Base-by-base conservation (phyloP, 2,797 vertebrate species). In the Alosa sapidissima region DNA sequence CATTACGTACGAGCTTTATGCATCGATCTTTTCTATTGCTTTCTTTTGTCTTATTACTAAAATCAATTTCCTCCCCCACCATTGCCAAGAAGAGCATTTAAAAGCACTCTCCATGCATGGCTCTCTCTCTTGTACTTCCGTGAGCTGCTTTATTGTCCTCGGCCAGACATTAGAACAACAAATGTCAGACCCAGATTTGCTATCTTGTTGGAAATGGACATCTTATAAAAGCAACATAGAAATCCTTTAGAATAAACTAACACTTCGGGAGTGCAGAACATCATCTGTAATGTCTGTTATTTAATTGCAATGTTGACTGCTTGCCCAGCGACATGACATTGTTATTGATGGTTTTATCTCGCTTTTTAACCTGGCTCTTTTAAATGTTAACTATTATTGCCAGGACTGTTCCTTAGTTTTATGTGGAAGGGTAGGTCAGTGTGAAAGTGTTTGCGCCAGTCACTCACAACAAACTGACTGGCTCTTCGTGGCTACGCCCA, bases 1-100 rank as follows among this genome's bases (percentile, higher is more conserved):
- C 90, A 85, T 90, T 87, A 87, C 75, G 86, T 88, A 89, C 87
- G 36, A 83, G 91, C 90, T 92, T 90, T 89, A 90, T 85, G 89
- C 90, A 91, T 91, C 89, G 87, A 93, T 93, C 91, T 92, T 88
- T 84, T 87, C 90, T 88, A 91, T 89, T 89, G 89, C 90, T 92
- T 93, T 90, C 89, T 92, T 75, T 90, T 92, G 90, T 92, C 91
- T 92, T 91, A 91, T 91, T 89, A 89, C 90, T 89, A 88, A 90
- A 91, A 93, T 92, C 91, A 89, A 91, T 92, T 92, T 91, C 90
- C 88, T 87, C 86, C 89, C 86, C 90, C 83, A 86, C 90, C 86
- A 91, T 92, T 91, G 89, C 90, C 87, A 89, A 84, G 89, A 90
- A 89, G 88, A 89, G 86, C 89, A 87, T 91, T 91, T 91, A 92